phyloP scores from a whole-genome alignment of 2,888 invertebrate genomes.

The Drosophila subquinaria region DNA sequence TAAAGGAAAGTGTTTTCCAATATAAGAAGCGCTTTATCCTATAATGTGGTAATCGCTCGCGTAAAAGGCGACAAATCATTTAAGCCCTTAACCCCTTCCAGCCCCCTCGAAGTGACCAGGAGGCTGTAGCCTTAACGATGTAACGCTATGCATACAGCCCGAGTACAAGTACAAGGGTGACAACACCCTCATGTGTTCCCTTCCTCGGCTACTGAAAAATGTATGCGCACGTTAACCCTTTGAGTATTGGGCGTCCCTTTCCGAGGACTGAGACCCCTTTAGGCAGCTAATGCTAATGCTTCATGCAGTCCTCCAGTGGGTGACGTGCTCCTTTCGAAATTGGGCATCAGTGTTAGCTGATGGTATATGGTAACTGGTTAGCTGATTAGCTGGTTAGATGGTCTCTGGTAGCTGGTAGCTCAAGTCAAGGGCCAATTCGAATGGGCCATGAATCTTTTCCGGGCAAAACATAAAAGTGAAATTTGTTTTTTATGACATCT shows the following conservation, averaged over 20 bases:
- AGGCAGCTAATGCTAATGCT: conserved; percentile 69
- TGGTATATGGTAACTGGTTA: conserved; percentile 19
- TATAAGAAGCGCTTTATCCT: conserved; percentile 77
- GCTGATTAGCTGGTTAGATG: conserved; percentile 1
- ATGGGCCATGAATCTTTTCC: conserved; percentile 75
- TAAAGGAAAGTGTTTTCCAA: conserved; percentile 81
- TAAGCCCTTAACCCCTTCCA: conserved; percentile 57
- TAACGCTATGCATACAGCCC: conserved; percentile 28
- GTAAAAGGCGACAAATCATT: conserved; percentile 85
- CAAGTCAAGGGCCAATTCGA: conserved; percentile 61
- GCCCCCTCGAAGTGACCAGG: conserved; percentile 3
- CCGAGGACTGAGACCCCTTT: conserved; percentile 36
- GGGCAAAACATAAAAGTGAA: conserved; percentile 81
- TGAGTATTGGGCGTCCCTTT: conserved; percentile 50
- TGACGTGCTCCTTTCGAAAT: conserved; percentile 64
- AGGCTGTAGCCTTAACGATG: conserved; percentile 42
- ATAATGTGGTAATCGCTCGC: conserved; percentile 85
- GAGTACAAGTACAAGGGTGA: conserved; percentile 21
- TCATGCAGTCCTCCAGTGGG: conserved; percentile 33
- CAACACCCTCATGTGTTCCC: conserved; percentile 20
- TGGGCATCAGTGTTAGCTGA: conserved; percentile 65
- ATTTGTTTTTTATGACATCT: conserved; percentile 83
- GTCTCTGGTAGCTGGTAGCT: conserved; percentile 21
- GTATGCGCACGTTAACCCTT: conserved; percentile 75
- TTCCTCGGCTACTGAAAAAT: conserved; percentile 52